A percentile compares a stretch with the other conserved stretches of the same genome.
Evolutionary conservation across 2,113 vertebrate genomes (phyloP).

Genomic region (Argyrosomus japonicus): DNA sequence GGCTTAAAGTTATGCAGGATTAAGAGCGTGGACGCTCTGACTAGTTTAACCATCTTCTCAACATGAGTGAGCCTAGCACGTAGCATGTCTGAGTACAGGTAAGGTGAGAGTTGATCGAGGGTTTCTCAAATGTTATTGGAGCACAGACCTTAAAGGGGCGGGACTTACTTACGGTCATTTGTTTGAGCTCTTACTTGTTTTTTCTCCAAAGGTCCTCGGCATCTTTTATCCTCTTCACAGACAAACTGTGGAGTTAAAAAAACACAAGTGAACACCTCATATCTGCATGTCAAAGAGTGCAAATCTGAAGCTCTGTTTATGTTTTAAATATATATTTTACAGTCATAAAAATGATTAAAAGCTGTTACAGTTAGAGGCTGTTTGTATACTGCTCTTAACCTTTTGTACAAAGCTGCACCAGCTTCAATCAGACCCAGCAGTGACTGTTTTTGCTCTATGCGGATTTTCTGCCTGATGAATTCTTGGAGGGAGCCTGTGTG

Average conservation of each 20-base stretch:
- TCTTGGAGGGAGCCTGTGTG: slow-evolving; percentile 40
- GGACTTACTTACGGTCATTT: no score
- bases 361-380: neutral
- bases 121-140: no score
- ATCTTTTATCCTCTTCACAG: slow-evolving; percentile 56
- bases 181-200: slow-evolving; percentile 49
- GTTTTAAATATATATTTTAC: neutral
- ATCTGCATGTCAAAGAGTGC: neutral
- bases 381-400: slow-evolving; percentile 26
- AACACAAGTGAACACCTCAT: neutral
- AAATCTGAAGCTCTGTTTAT: neutral
- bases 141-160: no score
- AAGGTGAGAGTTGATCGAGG: no score
- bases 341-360: neutral
- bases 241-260: slow-evolving; percentile 49
- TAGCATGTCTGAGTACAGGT: no score
- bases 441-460: slow-evolving; percentile 51
- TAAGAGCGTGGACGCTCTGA: no score
- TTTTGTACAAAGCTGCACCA: slow-evolving; percentile 53
- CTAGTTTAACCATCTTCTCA: no score
- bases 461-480: slow-evolving; percentile 65
- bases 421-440: slow-evolving; percentile 64
- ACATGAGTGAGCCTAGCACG: no score
- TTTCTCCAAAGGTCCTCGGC: slow-evolving; percentile 61
- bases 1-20: no score